A percentile compares a stretch with the other conserved stretches of the same genome.
phyloP scores from a whole-genome alignment of 2,113 vertebrate genomes.

The Macheiramphus alcinus region DNA sequence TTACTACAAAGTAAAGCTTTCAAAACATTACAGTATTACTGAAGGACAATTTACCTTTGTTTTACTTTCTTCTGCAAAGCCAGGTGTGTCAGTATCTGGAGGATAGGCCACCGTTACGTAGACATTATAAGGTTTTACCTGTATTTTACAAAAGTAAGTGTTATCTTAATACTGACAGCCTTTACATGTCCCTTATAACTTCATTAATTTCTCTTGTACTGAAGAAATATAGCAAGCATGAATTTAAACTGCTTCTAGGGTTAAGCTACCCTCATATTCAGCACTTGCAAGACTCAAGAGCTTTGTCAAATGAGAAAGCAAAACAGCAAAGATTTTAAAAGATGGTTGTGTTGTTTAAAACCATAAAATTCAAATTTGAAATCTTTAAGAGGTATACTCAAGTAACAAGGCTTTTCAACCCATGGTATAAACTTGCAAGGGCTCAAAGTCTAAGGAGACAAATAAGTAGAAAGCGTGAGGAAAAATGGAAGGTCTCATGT shows the following conservation, averaged over 20 bases:
- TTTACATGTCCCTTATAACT: not conserved
- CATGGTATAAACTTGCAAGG: not conserved
- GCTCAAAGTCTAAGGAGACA: not conserved
- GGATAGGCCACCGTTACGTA: constrained; percentile 93
- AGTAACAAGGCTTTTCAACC: constrained; percentile 12
- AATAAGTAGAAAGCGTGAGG: not conserved
- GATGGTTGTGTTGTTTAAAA: not conserved
- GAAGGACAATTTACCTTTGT: constrained; percentile 79
- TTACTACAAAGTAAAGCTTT: not conserved
- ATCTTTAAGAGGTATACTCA: not conserved
- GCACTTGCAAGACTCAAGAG: not conserved
- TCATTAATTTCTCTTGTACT: not conserved
- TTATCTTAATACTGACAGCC: not conserved
- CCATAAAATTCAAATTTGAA: not conserved
- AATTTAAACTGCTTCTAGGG: not conserved
- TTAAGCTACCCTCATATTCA: not conserved
- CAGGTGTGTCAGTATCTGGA: constrained; percentile 96
- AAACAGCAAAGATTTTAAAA: not conserved
- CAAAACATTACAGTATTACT: not conserved
- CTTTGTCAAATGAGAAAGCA: not conserved
- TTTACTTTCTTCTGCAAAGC: constrained; percentile 89
- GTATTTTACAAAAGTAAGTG: not conserved
- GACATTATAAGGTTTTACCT: constrained; percentile 99
- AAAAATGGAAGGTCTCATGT: not conserved
- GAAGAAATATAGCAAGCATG: not conserved